Conservation (phyloP, 1,140 invertebrate genomes). For the Drosophila eugracilis region DNA sequence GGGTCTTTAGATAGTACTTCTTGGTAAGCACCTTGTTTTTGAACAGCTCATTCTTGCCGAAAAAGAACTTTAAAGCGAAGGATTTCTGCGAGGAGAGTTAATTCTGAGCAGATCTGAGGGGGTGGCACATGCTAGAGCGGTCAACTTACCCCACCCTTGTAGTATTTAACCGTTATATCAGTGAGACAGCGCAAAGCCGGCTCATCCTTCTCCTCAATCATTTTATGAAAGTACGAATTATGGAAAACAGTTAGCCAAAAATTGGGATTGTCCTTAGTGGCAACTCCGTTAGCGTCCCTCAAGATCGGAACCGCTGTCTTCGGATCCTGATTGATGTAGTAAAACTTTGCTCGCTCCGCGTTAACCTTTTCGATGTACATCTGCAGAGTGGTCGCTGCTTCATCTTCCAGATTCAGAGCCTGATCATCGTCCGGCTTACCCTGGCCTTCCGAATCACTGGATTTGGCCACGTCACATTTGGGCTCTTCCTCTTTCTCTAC, state of each 20-base stretch:
- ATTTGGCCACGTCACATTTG: too few species aligned
- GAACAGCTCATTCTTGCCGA: background rate
- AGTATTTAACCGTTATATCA: background rate
- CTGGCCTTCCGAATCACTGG: background rate
- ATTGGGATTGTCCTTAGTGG: background rate
- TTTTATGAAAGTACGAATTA: background rate
- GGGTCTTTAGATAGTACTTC: background rate
- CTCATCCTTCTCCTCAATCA: background rate
- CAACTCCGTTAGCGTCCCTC: too few species aligned
- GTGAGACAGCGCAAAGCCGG: background rate
- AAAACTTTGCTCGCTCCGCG: too few species aligned
- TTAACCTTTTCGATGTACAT: too few species aligned
- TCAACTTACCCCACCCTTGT: background rate
- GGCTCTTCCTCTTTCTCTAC: background rate
- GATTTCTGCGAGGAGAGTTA: background rate
- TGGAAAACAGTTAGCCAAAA: background rate
- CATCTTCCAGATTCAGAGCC: too few species aligned
- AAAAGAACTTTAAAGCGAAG: background rate
- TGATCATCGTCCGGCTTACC: too few species aligned
- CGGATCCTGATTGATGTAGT: too few species aligned
- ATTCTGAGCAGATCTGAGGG: too few species aligned
- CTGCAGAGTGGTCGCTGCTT: too few species aligned
- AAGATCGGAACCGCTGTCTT: too few species aligned
- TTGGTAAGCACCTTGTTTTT: background rate
- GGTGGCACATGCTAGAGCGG: too few species aligned